Evolutionary conservation across 2,888 invertebrate genomes (phyloP), one percentile per base, ranked within the genome.

Genomic region (Caenorhabditis becei): DNA sequence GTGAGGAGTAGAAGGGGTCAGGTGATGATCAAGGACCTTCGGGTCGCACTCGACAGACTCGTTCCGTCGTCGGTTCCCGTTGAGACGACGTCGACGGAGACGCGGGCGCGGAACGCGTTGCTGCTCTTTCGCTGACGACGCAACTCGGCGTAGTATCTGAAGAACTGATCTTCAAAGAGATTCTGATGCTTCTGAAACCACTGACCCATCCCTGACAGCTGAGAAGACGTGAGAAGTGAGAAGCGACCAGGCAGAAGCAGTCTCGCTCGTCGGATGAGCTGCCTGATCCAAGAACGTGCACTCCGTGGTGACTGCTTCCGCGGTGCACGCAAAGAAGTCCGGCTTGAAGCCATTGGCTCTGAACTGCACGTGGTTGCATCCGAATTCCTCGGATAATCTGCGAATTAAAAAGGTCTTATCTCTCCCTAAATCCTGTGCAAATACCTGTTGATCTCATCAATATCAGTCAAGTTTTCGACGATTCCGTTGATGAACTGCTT

Each of bases 301-400:
- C 69, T 89, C 89, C 14, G 89, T 89, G 41, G 88, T 88, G 54
- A 88, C 86, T 16, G 87, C 87, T 78, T 89, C 88, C 18, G 89
- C 88, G 8, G 86, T 87, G 54, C 81, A 80, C n/a, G 85, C 87
- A 65, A 89, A 89, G 79, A 88, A 89, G 70, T 89, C 89, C 0
- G 83, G 83, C 44, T 88, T 88, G 83, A 89, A 89, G 41, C 88
- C 88, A 51, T 72, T 66, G 16, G 79, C 62, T 18, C 89, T 79
- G 58, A 86, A 86, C 26, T 77, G 83, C 10, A 84, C 88, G 61
- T 89, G 87, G 7, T 63, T 81, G 20, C 83, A 83, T 11, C 89
- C 89, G 61, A 86, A 89, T 18, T 86, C 86, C 37, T 84, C 83
- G 51, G 84, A 77, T 16, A 84, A 7, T 67, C 75, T 75, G 74